These are phyloP conservation scores for Mythimna pallens DNA, from an alignment of 2,888 invertebrate species.

Conservation along the genomic window DNA sequence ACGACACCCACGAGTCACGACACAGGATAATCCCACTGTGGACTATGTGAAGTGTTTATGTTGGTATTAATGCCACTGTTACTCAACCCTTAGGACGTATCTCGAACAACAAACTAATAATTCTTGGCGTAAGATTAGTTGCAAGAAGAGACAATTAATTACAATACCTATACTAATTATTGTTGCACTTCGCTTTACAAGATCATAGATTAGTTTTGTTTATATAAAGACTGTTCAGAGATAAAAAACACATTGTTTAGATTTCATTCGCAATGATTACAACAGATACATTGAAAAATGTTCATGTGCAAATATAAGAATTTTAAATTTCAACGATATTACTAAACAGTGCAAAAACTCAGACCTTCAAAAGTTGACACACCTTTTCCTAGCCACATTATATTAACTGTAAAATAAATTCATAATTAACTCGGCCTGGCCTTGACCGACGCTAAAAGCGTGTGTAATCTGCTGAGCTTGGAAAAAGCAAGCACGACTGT, in stretches of 20 bases:
- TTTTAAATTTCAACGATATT: constrained; percentile 16
- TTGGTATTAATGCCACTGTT: constrained; percentile 21
- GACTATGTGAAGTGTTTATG: constrained; percentile 43
- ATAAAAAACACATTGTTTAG: too few species aligned
- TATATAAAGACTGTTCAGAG: not conserved
- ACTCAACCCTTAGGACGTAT: constrained; percentile 22
- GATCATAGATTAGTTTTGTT: not conserved
- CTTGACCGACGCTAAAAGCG: constrained; percentile 59
- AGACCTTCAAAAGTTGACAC: constrained; percentile 53
- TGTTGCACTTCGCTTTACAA: constrained; percentile 6
- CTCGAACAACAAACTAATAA: constrained; percentile 26
- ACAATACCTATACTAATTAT: constrained; percentile 16
- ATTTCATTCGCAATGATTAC: constrained; percentile 4
- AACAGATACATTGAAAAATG: not conserved
- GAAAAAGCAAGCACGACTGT: constrained; percentile 43
- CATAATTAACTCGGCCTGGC: constrained; percentile 54
- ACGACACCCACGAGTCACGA: constrained; percentile 45
- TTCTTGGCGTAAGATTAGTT: constrained; percentile 23
- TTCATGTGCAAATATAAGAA: not conserved
- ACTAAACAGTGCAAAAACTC: constrained; percentile 43
- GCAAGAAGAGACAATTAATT: constrained; percentile 17
- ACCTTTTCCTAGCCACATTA: constrained; percentile 49
- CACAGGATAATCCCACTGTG: constrained; percentile 42
- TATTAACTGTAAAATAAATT: constrained; percentile 63
- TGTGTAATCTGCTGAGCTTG: constrained; percentile 46